Conservation (phyloP, 2,888 invertebrate species). For the Euclidia mi region DNA sequence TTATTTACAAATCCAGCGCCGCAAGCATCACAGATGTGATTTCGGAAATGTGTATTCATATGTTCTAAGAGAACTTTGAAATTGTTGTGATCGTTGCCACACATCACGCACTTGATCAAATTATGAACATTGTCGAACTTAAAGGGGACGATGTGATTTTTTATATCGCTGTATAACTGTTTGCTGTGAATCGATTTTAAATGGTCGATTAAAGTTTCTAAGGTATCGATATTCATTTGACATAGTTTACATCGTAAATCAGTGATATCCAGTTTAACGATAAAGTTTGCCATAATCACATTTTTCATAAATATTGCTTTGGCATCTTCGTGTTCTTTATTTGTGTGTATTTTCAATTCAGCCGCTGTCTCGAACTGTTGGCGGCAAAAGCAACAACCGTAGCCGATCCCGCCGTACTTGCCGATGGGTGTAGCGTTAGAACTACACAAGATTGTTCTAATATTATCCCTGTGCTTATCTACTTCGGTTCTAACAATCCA, state of each 20-base stretch:
- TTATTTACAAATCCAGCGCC: conserved; percentile 81
- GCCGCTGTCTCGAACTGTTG: conserved; percentile 65
- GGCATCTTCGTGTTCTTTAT: conserved; percentile 58
- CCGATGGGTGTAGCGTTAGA: conserved; percentile 81
- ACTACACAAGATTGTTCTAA: conserved; percentile 66
- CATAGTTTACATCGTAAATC: conserved; percentile 65
- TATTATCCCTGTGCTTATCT: conserved; percentile 68
- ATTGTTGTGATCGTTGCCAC: conserved; percentile 59
- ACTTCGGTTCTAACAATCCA: conserved; percentile 36
- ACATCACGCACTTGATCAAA: conserved; percentile 56
- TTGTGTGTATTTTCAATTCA: conserved; percentile 71
- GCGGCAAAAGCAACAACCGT: conserved; percentile 73
- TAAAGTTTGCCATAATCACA: conserved; percentile 44
- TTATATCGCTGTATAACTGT: conserved; percentile 55
- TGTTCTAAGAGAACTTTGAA: conserved; percentile 71
- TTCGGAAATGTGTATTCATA: conserved; percentile 76
- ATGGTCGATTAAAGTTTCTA: conserved; percentile 62
- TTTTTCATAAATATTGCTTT: conserved; percentile 70
- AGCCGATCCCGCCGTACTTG: conserved; percentile 69
- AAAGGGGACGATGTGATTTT: conserved; percentile 68
- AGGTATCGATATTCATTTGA: conserved; percentile 32
- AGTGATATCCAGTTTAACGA: conserved; percentile 73
- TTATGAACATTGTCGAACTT: conserved; percentile 54
- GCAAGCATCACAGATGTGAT: conserved; percentile 86
- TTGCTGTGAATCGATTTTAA: conserved; percentile 57